Evolutionary conservation across 1,140 invertebrate species (phyloP).

Genomic region (Euborellia annulipes): DNA sequence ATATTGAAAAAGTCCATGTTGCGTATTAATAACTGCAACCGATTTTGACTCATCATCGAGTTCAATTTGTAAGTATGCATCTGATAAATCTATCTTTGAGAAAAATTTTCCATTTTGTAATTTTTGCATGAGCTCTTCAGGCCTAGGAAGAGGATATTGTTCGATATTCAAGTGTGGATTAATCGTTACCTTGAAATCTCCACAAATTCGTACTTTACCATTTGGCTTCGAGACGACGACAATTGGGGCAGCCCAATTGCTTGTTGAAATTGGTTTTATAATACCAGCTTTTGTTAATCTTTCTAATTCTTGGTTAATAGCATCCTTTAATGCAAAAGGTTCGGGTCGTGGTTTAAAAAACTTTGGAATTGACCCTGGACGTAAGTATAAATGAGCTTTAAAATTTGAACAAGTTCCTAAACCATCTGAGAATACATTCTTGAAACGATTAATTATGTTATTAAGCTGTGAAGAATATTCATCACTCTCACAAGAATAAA

Average conservation of each 20-base stretch:
- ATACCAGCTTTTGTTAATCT: slow-evolving; percentile 21
- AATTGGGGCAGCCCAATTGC: slow-evolving; percentile 28
- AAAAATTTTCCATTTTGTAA: slow-evolving; percentile 11
- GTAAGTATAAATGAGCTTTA: no score
- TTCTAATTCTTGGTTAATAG: slow-evolving; percentile 27
- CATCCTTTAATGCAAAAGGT: slow-evolving; percentile 24
- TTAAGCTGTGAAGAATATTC: no score
- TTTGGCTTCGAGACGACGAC: slow-evolving; percentile 30
- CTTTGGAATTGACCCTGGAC: no score
- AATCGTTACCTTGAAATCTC: slow-evolving; percentile 25
- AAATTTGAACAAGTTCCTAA: no score
- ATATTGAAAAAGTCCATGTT: no score
- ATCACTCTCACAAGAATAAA: no score
- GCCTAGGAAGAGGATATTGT: slow-evolving; percentile 13
- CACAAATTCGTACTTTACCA: slow-evolving; percentile 26
- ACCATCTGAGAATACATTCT: no score
- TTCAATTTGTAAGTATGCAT: slow-evolving; percentile 11
- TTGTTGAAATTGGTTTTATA: slow-evolving; percentile 16
- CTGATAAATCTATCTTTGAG: slow-evolving; percentile 8
- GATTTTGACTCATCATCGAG: slow-evolving; percentile 17
- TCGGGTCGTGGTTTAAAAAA: slow-evolving; percentile 24
- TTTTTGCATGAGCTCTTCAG: slow-evolving; percentile 13
- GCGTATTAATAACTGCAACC: no score
- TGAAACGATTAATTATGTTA: no score
- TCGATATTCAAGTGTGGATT: slow-evolving; percentile 13